These are phyloP conservation scores for Ametastegia equiseti DNA, from an alignment of 2,888 invertebrate genomes.

Conservation along the genomic window DNA sequence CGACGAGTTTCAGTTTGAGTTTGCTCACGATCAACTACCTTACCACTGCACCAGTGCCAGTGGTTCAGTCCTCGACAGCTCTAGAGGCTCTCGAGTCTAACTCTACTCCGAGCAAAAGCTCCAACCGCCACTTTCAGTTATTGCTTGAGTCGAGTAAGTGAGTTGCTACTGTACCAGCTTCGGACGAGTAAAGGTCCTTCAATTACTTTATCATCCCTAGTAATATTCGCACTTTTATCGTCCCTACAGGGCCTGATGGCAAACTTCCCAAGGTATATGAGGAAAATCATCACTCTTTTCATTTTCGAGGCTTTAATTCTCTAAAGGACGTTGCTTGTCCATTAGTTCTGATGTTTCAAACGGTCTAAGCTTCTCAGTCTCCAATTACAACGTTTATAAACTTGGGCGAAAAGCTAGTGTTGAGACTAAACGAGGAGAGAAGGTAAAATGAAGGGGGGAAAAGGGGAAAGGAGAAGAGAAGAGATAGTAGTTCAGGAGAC, in stretches of 20 bases:
- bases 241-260: too few species aligned
- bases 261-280: too few species aligned
- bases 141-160: not conserved
- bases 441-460: not conserved
- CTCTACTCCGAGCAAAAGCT: not conserved
- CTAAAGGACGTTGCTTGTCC: not conserved
- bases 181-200: not conserved
- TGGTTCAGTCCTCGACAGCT: not conserved
- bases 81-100: not conserved
- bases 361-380: not conserved
- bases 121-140: constrained; percentile 34
- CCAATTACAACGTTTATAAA: constrained; percentile 16
- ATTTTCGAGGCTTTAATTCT: not conserved
- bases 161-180: too few species aligned
- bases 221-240: too few species aligned
- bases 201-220: not conserved
- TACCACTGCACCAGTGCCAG: not conserved
- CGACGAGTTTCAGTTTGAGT: constrained; percentile 4
- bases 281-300: not conserved
- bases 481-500: constrained; percentile 27
- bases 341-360: not conserved
- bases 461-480: not conserved
- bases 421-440: not conserved
- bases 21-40: constrained; percentile 12
- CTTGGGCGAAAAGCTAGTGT: not conserved